phyloP scores from a whole-genome alignment of 2,797 vertebrate species.

The Phrynocephalus forsythii region DNA sequence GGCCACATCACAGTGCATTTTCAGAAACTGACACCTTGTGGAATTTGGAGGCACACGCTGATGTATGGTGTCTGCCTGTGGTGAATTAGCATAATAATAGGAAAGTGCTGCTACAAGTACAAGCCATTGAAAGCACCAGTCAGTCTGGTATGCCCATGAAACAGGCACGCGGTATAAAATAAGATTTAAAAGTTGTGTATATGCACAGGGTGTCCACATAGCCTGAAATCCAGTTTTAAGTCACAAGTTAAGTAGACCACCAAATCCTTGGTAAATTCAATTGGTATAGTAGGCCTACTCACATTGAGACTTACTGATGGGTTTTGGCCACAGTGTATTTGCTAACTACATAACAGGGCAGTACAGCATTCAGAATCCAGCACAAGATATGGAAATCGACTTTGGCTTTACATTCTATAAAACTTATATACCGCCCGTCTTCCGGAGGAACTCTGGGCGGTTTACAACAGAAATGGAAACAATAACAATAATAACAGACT shows the following conservation, averaged over 20 bases:
- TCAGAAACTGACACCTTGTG: neutral
- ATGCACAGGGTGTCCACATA: neutral
- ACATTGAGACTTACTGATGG: too few relatives aligned
- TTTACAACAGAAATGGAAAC: too few relatives aligned
- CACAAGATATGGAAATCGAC: neutral
- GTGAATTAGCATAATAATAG: neutral
- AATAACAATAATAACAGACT: too few relatives aligned
- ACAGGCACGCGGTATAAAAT: neutral
- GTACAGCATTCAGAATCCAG: neutral
- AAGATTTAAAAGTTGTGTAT: neutral
- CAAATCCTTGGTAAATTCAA: too few relatives aligned
- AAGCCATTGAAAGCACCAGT: neutral
- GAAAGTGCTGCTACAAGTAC: neutral
- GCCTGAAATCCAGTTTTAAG: too few relatives aligned
- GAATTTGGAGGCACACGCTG: neutral
- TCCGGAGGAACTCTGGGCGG: too few relatives aligned
- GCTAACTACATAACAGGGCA: neutral
- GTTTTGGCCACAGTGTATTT: too few relatives aligned
- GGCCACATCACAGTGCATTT: neutral
- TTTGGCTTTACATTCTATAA: neutral
- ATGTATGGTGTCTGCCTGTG: neutral
- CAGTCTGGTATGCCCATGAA: neutral
- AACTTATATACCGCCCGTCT: too few relatives aligned
- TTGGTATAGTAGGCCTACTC: too few relatives aligned
- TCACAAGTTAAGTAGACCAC: too few relatives aligned